These are phyloP conservation scores for Spizaetus ornatus DNA, from an alignment of 2,113 vertebrate species.

Conservation along the genomic window DNA sequence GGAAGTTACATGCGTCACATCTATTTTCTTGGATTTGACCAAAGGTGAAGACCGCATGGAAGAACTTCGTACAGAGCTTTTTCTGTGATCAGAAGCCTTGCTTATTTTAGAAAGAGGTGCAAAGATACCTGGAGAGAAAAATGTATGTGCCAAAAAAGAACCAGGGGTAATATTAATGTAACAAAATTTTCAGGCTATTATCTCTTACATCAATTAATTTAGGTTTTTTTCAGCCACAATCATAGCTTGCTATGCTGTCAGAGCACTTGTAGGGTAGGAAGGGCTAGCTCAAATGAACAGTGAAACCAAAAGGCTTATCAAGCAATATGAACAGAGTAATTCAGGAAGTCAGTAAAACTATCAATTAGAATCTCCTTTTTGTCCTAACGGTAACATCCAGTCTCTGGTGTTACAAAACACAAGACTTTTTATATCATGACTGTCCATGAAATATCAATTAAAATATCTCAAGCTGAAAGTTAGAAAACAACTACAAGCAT, in stretches of 20 bases:
- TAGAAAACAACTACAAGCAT: neutral
- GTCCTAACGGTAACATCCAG: neutral
- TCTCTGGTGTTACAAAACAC: neutral
- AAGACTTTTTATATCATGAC: neutral
- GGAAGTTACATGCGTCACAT: slow-evolving; percentile 80
- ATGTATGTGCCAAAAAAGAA: neutral
- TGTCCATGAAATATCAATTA: neutral
- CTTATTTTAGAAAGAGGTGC: slow-evolving; percentile 95
- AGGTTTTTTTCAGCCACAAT: neutral
- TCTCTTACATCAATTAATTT: neutral
- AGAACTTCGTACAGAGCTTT: slow-evolving; percentile 32
- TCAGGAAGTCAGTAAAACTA: neutral
- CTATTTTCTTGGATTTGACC: slow-evolving; percentile 75
- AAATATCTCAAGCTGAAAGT: neutral
- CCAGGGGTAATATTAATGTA: neutral
- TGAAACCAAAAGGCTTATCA: neutral
- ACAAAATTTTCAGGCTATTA: neutral
- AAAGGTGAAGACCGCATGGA: slow-evolving; percentile 49
- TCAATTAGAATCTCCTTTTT: neutral
- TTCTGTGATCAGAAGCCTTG: slow-evolving; percentile 82
- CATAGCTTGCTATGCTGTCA: neutral
- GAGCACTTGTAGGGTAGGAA: neutral
- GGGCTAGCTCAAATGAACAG: neutral
- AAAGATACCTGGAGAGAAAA: slow-evolving; percentile 83
- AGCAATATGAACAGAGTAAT: neutral